A percentile compares a stretch with the other conserved stretches of the same genome.
These are phyloP conservation scores for Pheosia gnoma DNA, from an alignment of 2,888 invertebrate genomes.

Conservation along the genomic window DNA sequence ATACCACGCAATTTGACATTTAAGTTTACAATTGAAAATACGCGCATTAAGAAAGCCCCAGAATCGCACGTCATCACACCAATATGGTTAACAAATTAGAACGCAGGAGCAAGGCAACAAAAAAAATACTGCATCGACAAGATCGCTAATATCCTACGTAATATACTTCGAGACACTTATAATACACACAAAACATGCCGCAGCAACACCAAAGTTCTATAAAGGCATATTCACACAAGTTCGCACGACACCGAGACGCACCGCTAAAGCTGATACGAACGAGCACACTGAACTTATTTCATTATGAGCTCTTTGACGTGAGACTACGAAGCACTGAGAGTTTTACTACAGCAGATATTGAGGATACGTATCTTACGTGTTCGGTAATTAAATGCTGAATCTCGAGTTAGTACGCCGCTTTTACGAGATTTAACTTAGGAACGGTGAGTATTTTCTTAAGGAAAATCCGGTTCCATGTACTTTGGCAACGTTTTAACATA, in stretches of 20 bases:
- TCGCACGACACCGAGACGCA: slow-evolving; percentile 10
- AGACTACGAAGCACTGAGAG: slow-evolving; percentile 15
- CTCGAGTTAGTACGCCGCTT: slow-evolving; percentile 22
- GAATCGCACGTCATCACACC: too few relatives aligned
- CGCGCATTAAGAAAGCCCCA: too few relatives aligned
- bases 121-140: neutral
- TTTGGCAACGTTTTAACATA: slow-evolving; percentile 14
- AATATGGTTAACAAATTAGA: too few relatives aligned
- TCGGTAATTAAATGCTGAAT: slow-evolving; percentile 40
- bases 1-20: too few relatives aligned
- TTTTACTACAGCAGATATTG: slow-evolving; percentile 26
- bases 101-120: neutral
- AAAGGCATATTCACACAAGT: slow-evolving; percentile 16
- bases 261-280: slow-evolving; percentile 17
- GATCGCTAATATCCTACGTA: neutral
- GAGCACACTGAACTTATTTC: slow-evolving; percentile 38
- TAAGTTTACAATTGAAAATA: too few relatives aligned
- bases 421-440: slow-evolving; percentile 36
- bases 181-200: slow-evolving; percentile 8
- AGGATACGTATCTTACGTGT: slow-evolving; percentile 31
- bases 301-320: slow-evolving; percentile 37
- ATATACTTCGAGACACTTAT: neutral
- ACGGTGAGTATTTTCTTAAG: slow-evolving; percentile 23
- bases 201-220: slow-evolving; percentile 13
- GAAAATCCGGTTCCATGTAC: slow-evolving; percentile 18